Conservation (phyloP, 2,797 vertebrate genomes). For the Aplochiton taeniatus region DNA sequence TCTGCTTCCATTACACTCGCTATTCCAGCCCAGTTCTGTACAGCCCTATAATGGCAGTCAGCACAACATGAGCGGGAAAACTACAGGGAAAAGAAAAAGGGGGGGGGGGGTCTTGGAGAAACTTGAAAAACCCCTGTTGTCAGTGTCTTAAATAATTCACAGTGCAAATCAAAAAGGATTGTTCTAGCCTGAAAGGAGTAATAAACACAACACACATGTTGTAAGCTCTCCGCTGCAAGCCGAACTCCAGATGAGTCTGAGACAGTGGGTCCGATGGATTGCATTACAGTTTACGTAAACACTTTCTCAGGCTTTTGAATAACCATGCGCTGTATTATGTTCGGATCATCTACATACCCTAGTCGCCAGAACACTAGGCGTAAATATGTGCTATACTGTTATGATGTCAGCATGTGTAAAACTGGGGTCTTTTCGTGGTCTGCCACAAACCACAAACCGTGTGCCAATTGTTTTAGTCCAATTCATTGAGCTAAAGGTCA, state of each 20-base stretch:
- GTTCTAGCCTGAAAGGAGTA: conserved; percentile 71
- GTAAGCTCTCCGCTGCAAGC: conserved; percentile 41
- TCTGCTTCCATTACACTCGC: conserved; percentile 52
- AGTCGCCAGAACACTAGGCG: background rate
- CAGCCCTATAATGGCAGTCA: conserved; percentile 61
- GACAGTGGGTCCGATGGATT: conserved; percentile 58
- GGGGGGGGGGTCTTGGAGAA: conserved; percentile 54
- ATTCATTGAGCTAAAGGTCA: too few relatives aligned
- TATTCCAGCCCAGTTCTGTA: conserved; percentile 59
- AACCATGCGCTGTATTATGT: conserved; percentile 10
- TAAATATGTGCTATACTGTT: background rate
- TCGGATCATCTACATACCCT: conserved; percentile 14
- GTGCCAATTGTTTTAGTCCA: background rate
- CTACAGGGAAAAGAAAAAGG: conserved; percentile 19
- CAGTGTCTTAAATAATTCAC: conserved; percentile 68
- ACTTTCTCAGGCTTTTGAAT: conserved; percentile 25
- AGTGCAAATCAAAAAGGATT: conserved; percentile 48
- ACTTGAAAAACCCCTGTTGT: conserved; percentile 68
- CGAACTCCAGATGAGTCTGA: conserved; percentile 55
- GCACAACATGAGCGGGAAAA: conserved; percentile 46
- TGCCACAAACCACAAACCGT: background rate
- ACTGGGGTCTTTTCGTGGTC: background rate
- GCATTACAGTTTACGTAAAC: conserved; percentile 38
- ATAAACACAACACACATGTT: conserved; percentile 74
- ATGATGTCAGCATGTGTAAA: background rate